Percentiles rank a stretch among this genome's conserved stretches.
These are phyloP conservation scores for Osmerus eperlanus DNA, from an alignment of 2,113 vertebrate species.

Conservation along the genomic window DNA sequence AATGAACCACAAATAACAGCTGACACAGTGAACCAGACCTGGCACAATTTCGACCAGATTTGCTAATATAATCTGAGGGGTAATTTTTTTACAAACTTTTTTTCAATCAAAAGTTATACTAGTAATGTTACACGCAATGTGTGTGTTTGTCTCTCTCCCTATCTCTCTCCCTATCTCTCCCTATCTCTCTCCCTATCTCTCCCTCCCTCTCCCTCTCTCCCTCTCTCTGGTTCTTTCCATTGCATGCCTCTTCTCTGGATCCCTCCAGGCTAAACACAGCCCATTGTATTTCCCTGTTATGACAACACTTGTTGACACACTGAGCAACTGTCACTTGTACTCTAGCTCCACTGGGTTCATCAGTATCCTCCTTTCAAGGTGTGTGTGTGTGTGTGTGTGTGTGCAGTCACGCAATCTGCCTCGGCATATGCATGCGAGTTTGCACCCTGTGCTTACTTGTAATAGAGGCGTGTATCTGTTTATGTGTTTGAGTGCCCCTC, in stretches of 20 bases:
- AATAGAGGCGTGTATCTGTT: neutral
- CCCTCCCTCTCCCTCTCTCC: too few relatives aligned
- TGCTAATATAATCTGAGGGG: too few relatives aligned
- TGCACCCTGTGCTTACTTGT: too few relatives aligned
- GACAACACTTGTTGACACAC: conserved; percentile 33
- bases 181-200: too few relatives aligned
- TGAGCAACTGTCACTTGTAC: conserved; percentile 12
- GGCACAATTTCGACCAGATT: too few relatives aligned
- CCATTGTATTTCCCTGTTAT: conserved; percentile 22
- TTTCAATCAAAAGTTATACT: neutral
- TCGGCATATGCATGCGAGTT: too few relatives aligned
- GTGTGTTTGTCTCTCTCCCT: neutral
- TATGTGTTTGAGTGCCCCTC: neutral
- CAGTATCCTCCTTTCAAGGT: neutral
- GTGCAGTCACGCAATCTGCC: neutral
- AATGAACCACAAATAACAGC: too few relatives aligned
- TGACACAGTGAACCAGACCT: too few relatives aligned
- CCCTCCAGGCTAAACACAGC: conserved; percentile 24
- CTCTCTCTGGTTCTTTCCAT: conserved; percentile 6
- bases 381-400: neutral
- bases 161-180: too few relatives aligned
- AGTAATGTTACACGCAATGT: neutral
- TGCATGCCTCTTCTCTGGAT: conserved; percentile 10
- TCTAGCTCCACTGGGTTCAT: conserved; percentile 7
- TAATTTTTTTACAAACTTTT: too few relatives aligned